Conservation (phyloP, 2,888 invertebrate genomes). For the Eubasilissa splendida region DNA sequence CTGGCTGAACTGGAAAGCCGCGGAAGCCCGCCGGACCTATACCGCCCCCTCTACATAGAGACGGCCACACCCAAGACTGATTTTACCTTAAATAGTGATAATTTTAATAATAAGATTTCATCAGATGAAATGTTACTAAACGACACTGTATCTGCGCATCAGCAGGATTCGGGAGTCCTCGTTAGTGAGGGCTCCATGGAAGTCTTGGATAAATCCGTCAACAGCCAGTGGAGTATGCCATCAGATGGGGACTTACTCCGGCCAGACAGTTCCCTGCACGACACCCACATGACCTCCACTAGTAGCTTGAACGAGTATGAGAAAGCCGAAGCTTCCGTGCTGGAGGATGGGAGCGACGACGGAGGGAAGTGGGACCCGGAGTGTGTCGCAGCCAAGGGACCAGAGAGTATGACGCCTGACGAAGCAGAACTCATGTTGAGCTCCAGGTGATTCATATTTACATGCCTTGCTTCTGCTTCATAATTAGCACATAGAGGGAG, state of each 20-base stretch:
- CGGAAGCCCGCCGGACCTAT: slow-evolving; percentile 58
- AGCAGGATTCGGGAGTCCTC: slow-evolving; percentile 72
- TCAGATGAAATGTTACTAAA: slow-evolving; percentile 51
- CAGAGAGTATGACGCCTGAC: slow-evolving; percentile 84
- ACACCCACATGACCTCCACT: slow-evolving; percentile 61
- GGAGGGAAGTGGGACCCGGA: slow-evolving; percentile 63
- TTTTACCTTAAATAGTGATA: slow-evolving; percentile 55
- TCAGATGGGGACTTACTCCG: slow-evolving; percentile 54
- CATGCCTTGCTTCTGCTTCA: neutral
- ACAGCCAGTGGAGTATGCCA: slow-evolving; percentile 72
- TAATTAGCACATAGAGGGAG: neutral
- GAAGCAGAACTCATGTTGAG: slow-evolving; percentile 91
- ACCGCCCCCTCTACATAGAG: slow-evolving; percentile 57
- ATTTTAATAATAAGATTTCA: slow-evolving; percentile 51
- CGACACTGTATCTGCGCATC: slow-evolving; percentile 58
- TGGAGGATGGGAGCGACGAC: slow-evolving; percentile 73
- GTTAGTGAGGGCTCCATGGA: slow-evolving; percentile 74
- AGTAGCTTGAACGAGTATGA: slow-evolving; percentile 60
- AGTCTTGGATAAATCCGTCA: slow-evolving; percentile 73
- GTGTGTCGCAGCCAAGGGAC: slow-evolving; percentile 64
- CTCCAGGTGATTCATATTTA: slow-evolving; percentile 76
- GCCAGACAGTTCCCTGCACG: slow-evolving; percentile 52
- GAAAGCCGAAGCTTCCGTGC: slow-evolving; percentile 67
- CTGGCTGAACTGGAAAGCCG: slow-evolving; percentile 64
- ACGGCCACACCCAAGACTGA: slow-evolving; percentile 63